Evolutionary conservation across 2,797 vertebrate species (phyloP), one percentile per base, ranked within the genome.

Genomic region (Xenops minutus): DNA sequence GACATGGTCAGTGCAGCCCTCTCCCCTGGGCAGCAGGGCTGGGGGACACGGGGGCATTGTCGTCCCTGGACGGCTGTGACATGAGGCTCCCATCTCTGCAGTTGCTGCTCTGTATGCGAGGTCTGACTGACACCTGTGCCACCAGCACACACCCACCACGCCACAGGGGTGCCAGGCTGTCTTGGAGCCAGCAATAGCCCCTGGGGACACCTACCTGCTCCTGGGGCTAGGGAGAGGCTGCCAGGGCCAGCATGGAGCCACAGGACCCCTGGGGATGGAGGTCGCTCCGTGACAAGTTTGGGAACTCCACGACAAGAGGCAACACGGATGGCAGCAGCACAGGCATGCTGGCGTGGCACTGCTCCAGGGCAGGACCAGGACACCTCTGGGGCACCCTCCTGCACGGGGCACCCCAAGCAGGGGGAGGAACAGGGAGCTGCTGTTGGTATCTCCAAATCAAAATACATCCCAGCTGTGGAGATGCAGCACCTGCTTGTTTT

Each of bases 81-180:
- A 87, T 14, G 8, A 23, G 8, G 19, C 12, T 51, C 32, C 43
- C 2, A 7, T 73, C 54, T 80, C 39, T 2, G 1, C 91, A 99
- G 99, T 97, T 99, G 84, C 97, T 98, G 96, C 95, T 87, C 68
- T 98, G 98, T 88, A 97, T 99, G 63, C 86, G 89, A 54, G 96
- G 98, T 78, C 95, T 98, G 46, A 72, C 94, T 2, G 94, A 95
- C 61, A 97, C 97, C 14, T 61, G 98, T 37, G 81, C 72, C 22
- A 26, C 48, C 17, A 46, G 37, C 59, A 39, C 1, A 2, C 10
- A 0, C 8, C 20, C 15, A 12, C 22, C 4, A 10, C 6, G 0
- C 6, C 48, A 2, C 2, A 4, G 43, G 44, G 36, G 12, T 43
- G 43, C 37, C 34, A 5, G 49, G 30, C 36, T 49, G 37, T n/a